These are phyloP conservation scores for Drosophila setifemur DNA, from an alignment of 1,140 invertebrate species.

Conservation along the genomic window DNA sequence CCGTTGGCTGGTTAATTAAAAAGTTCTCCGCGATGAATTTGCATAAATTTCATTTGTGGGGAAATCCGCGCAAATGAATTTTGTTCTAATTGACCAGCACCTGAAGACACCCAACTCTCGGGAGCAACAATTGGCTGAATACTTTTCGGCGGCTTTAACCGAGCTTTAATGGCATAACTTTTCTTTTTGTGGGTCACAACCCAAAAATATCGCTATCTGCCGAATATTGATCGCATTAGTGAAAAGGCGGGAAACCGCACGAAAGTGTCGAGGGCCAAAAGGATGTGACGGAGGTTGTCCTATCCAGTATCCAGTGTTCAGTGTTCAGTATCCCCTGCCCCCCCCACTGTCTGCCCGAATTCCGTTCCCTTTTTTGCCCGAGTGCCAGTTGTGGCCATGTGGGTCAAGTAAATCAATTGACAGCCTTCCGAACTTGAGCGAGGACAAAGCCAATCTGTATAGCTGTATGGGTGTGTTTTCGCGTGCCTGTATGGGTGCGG, in stretches of 20 bases:
- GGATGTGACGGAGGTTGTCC: too few species aligned
- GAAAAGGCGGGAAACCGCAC: constrained; percentile 28
- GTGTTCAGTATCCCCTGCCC: too few species aligned
- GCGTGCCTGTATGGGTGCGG: constrained; percentile 6
- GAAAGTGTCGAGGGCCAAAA: background rate
- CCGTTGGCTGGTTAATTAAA: constrained; percentile 61
- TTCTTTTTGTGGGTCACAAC: constrained; percentile 2
- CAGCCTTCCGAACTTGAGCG: constrained; percentile 57
- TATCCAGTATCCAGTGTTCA: too few species aligned
- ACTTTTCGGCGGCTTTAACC: constrained; percentile 28
- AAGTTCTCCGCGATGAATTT: constrained; percentile 65
- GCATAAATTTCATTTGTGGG: constrained; percentile 67
- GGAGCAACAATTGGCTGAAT: constrained; percentile 43
- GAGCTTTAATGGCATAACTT: constrained; percentile 18
- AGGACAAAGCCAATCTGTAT: constrained; percentile 33
- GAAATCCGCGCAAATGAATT: constrained; percentile 58
- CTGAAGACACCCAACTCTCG: constrained; percentile 8
- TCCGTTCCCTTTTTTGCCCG: background rate
- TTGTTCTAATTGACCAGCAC: constrained; percentile 55
- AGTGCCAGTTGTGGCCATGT: constrained; percentile 39
- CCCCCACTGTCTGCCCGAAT: background rate
- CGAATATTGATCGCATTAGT: constrained; percentile 71
- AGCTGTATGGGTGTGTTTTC: background rate
- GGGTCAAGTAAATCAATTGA: constrained; percentile 78
- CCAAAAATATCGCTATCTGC: constrained; percentile 40